Evolutionary conservation across 1,140 invertebrate genomes (phyloP).

Genomic region (Drosophila sucinea): DNA sequence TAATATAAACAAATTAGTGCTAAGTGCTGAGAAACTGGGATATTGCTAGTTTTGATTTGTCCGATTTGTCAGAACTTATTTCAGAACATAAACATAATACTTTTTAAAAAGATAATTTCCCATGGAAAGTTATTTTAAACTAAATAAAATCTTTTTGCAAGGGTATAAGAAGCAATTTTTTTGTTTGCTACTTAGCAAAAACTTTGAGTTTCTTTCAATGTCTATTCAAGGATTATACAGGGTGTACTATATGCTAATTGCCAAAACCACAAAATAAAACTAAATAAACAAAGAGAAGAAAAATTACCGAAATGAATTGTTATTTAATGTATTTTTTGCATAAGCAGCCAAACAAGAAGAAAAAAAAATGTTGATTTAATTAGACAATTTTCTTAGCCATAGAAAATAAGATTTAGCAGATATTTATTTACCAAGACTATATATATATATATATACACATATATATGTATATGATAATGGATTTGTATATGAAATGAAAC

Average conservation of each 20-base stretch:
- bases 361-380: slow-evolving; percentile 17
- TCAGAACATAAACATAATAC: no score
- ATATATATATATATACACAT: slow-evolving; percentile 15
- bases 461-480: slow-evolving; percentile 16
- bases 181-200: background rate
- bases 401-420: slow-evolving; percentile 50
- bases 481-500: slow-evolving; percentile 63
- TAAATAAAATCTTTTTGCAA: background rate
- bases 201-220: slow-evolving; percentile 14
- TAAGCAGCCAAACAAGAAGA: background rate
- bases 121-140: no score
- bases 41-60: no score
- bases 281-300: background rate
- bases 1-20: no score
- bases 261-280: slow-evolving; percentile 46
- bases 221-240: slow-evolving; percentile 69
- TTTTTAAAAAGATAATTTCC: no score
- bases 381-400: slow-evolving; percentile 35
- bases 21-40: no score
- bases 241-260: slow-evolving; percentile 63
- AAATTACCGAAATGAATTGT: background rate
- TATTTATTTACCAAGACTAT: slow-evolving; percentile 33
- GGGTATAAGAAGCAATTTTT: background rate
- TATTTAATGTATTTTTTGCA: slow-evolving; percentile 13
- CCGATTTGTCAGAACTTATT: no score